phyloP scores from a whole-genome alignment of 2,113 vertebrate genomes.

The Zapornia atra region DNA sequence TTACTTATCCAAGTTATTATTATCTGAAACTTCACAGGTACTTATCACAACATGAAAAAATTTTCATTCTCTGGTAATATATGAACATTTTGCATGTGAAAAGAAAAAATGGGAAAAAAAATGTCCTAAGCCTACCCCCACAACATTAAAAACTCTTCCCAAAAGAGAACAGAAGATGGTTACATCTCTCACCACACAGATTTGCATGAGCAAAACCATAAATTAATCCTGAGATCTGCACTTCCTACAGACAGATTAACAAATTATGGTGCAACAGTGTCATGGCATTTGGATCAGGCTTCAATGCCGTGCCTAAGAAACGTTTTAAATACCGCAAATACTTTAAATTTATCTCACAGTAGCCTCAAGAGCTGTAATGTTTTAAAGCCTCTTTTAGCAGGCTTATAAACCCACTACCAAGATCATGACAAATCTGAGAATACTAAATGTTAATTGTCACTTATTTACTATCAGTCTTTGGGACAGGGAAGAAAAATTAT shows the following conservation, averaged over 20 bases:
- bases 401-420: neutral
- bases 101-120: neutral
- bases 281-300: accelerated
- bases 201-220: neutral
- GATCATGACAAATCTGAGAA: neutral
- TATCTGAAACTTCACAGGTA: neutral
- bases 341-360: neutral
- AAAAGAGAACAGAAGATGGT: neutral
- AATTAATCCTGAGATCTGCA: neutral
- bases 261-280: neutral
- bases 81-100: neutral
- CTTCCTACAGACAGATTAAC: neutral
- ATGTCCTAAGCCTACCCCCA: neutral
- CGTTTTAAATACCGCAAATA: neutral
- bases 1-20: neutral
- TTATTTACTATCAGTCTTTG: neutral
- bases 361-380: neutral
- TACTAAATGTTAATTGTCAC: neutral
- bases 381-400: neutral
- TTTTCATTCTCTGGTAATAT: neutral
- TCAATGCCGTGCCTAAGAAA: neutral
- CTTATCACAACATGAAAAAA: neutral
- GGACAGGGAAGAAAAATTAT: neutral
- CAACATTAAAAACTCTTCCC: neutral
- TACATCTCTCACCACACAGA: neutral